Evolutionary conservation across 2,888 invertebrate species (phyloP), one percentile per base, ranked within the genome.

Genomic region (Tetheella fluctuosa): DNA sequence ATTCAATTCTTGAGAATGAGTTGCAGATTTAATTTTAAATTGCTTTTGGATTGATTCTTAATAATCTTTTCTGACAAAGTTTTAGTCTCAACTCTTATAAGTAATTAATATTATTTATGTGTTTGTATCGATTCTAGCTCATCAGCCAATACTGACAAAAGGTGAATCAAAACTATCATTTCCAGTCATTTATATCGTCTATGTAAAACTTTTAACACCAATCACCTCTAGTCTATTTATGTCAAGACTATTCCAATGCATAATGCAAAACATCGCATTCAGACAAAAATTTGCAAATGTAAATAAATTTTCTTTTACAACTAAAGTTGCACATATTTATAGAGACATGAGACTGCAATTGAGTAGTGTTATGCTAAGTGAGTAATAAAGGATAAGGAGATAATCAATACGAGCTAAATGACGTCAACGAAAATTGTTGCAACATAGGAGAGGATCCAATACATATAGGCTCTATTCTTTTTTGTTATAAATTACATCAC

Each of bases 1-100:
- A 74, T 74, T 78, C 70, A 81, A 80, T 83, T 77, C 82, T 78
- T 69, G 64, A 71, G 68, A 81, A 73, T 83, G 82, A 84, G 69
- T 77, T 75, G 80, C 76, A 77, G 54, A 59, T 77, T 76, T 73
- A 64, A 42, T 66, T 70, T 67, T 65, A 65, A 39, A 55, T 54
- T 60, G 37, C 56, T 57, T 59, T 60, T n/a, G 28, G 59, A 65
- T 73, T 65, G 60, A 63, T 61, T 64, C 57, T 52, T 48, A 60
- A 42, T 55, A 23, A 34, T 55, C 20, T 30, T 30, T 59, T 64
- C 55, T 34, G 53, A n/a, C 42, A 20, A 52, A 57, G 37, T 54
- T 17, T 55, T 54, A 30, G 20, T 20, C 6, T 30, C 30, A 20
- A 20, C 48, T 48, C 48, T 15, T 17, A 20, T 10, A 48, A 48